Conservation (phyloP, 2,888 invertebrate genomes). For the Apamea monoglypha region DNA sequence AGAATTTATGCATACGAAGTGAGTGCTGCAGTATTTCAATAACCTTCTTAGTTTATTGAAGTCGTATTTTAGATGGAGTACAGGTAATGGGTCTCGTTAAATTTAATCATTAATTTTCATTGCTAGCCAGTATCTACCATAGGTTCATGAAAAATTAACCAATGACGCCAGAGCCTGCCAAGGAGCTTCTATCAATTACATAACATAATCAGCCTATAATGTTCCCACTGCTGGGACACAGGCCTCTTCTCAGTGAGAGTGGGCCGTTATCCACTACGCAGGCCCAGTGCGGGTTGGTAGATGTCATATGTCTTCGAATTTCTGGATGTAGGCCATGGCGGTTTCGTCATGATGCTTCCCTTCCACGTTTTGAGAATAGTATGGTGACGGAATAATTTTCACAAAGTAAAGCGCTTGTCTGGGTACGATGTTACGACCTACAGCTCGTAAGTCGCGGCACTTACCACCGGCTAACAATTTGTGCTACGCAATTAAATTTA, state of each 20-base stretch:
- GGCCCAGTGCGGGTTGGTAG: background rate
- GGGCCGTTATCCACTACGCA: background rate
- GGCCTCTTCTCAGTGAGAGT: background rate
- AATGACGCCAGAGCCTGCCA: background rate
- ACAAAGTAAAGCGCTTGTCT: background rate
- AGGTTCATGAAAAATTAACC: background rate
- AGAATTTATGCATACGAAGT: slow-evolving; percentile 27
- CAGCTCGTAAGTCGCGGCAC: background rate
- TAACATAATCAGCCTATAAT: background rate
- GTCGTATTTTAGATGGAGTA: slow-evolving; percentile 13
- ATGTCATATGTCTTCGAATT: background rate
- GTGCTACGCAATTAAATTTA: no score
- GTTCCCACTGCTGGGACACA: background rate
- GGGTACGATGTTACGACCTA: background rate
- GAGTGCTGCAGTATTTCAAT: slow-evolving; percentile 40
- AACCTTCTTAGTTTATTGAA: slow-evolving; percentile 29
- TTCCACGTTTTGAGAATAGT: background rate
- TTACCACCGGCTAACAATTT: background rate
- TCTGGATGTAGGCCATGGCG: background rate
- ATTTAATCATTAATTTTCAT: background rate
- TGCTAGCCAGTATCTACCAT: background rate
- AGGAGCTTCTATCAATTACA: background rate
- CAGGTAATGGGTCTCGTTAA: slow-evolving; percentile 12
- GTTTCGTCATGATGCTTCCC: background rate
- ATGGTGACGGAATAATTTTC: background rate